A percentile compares a stretch with the other conserved stretches of the same genome.
phyloP scores from a whole-genome alignment of 1,140 invertebrate species.

The Procambarus clarkii region DNA sequence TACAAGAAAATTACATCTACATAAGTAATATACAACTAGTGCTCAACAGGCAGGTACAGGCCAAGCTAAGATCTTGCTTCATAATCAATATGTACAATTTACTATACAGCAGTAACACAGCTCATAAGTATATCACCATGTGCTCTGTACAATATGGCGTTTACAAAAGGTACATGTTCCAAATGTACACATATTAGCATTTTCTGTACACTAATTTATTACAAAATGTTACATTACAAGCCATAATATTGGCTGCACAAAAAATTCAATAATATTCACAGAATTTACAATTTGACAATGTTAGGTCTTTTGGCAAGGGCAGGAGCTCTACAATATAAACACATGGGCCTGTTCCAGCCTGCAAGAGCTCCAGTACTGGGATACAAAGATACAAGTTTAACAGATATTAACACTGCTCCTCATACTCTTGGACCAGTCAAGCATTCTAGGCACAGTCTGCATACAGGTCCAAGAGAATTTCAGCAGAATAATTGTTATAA shows the following conservation, averaged over 20 bases:
- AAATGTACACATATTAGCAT: conserved; percentile 73
- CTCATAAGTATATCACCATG: conserved; percentile 72
- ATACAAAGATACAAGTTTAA: conserved; percentile 68
- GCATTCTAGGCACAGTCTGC: neutral
- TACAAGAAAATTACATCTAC: conserved; percentile 71
- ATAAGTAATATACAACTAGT: conserved; percentile 70
- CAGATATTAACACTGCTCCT: conserved; percentile 60
- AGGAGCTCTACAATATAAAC: conserved; percentile 72
- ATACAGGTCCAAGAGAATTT: conserved; percentile 34
- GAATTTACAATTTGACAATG: conserved; percentile 73
- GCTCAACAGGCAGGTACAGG: conserved; percentile 71
- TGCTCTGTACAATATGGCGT: conserved; percentile 72
- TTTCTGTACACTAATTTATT: conserved; percentile 73
- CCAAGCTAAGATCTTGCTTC: conserved; percentile 72
- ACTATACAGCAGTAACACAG: conserved; percentile 73
- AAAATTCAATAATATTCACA: conserved; percentile 72
- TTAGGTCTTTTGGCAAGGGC: conserved; percentile 70
- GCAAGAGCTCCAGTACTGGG: conserved; percentile 62
- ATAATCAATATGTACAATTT: conserved; percentile 72
- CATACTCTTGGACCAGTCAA: neutral
- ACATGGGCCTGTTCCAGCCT: conserved; percentile 72
- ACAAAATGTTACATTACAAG: conserved; percentile 72
- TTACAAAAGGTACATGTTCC: conserved; percentile 72
- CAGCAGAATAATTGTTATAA: conserved; percentile 34
- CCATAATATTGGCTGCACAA: conserved; percentile 65